These are phyloP conservation scores for Pterobdella sp. DNA, from an alignment of 2,888 invertebrate genomes.

Conservation along the genomic window DNA sequence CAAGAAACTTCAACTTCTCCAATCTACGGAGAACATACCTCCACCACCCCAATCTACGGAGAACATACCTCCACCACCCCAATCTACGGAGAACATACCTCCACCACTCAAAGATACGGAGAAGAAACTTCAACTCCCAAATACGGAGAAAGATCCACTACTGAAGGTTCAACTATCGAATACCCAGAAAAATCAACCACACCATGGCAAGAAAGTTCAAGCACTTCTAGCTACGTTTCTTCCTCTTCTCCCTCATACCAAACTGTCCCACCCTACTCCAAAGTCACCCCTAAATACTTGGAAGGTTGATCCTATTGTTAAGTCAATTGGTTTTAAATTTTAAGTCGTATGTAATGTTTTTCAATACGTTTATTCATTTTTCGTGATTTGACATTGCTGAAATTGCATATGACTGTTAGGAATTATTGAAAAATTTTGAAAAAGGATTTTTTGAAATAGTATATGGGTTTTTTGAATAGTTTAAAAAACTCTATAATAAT, in stretches of 20 bases:
- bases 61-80: background rate
- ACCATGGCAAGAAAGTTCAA: background rate
- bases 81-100: slow-evolving; percentile 6
- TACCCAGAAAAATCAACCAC: background rate
- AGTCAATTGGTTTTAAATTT: too few relatives aligned
- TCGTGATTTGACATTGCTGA: too few relatives aligned
- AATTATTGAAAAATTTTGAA: too few relatives aligned
- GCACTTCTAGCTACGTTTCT: background rate
- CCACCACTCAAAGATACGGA: background rate
- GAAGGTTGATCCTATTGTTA: background rate
- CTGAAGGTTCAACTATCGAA: background rate
- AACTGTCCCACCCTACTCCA: background rate
- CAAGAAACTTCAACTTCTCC: background rate
- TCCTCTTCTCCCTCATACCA: too few relatives aligned
- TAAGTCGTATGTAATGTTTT: too few relatives aligned
- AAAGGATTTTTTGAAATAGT: too few relatives aligned
- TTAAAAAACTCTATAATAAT: too few relatives aligned
- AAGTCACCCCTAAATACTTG: background rate
- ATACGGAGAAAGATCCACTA: slow-evolving; percentile 6
- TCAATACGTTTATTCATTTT: too few relatives aligned
- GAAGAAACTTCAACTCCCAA: background rate
- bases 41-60: background rate
- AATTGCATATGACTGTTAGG: too few relatives aligned
- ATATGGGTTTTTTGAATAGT: too few relatives aligned
- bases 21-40: slow-evolving; percentile 6